phyloP scores from a whole-genome alignment of 2,888 invertebrate genomes.

The Caenorhabditis sinica region DNA sequence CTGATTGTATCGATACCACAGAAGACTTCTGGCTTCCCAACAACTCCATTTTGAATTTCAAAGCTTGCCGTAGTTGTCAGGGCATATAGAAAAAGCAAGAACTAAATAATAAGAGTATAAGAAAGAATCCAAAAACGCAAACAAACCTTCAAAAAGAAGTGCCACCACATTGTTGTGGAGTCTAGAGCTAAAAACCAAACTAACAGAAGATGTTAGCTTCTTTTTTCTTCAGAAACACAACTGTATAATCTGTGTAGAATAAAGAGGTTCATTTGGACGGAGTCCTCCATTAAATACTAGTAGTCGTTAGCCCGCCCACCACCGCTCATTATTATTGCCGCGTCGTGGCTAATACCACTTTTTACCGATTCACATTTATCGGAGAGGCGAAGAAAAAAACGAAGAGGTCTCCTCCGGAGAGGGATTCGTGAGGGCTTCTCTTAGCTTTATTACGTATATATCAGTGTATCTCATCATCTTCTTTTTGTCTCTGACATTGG shows the following conservation, averaged over 20 bases:
- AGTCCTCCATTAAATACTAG: constrained; percentile 64
- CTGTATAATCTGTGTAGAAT: constrained; percentile 27
- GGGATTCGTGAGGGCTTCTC: constrained; percentile 39
- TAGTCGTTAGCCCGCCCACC: constrained; percentile 56
- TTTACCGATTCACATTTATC: constrained; percentile 47
- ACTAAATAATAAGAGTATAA: not conserved
- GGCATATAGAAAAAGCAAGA: constrained; percentile 18
- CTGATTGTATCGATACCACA: constrained; percentile 78
- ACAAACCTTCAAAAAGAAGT: constrained; percentile 41
- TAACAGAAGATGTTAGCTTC: constrained; percentile 17
- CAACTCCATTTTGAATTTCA: constrained; percentile 72
- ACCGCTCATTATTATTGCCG: constrained; percentile 50
- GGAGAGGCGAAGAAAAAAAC: constrained; percentile 13
- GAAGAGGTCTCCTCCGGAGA: constrained; percentile 23
- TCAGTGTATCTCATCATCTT: constrained; percentile 54
- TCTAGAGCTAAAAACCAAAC: constrained; percentile 23
- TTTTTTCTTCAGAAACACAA: not conserved
- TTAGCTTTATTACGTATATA: constrained; percentile 58
- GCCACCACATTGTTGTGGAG: constrained; percentile 29
- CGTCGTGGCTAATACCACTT: constrained; percentile 49
- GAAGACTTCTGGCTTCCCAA: constrained; percentile 78
- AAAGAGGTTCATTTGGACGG: constrained; percentile 42
- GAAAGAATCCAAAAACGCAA: not conserved
- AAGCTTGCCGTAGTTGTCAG: not conserved
- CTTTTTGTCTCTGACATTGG: constrained; percentile 5